Conservation (phyloP, 2,113 vertebrate species). For the Pygoscelis antarcticus region DNA sequence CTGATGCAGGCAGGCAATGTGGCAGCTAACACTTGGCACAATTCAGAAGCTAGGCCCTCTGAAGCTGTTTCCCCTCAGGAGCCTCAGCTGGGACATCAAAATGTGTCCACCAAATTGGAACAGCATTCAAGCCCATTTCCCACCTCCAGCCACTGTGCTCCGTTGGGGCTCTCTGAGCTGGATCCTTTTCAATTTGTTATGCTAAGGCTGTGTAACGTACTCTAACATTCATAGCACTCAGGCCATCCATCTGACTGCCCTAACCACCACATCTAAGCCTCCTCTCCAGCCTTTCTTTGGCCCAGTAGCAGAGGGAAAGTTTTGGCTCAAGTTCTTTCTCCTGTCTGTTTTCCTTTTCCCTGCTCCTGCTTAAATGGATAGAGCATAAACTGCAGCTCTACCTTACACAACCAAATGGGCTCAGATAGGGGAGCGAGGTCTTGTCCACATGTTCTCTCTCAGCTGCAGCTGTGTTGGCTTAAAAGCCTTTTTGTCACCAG, state of each 20-base stretch:
- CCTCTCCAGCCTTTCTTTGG: not conserved
- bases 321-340: not conserved
- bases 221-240: not conserved
- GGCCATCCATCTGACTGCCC: not conserved
- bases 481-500: not conserved
- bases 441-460: not conserved
- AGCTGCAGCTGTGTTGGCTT: constrained; percentile 25
- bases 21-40: constrained; percentile 9
- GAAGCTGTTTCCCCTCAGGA: constrained; percentile 13
- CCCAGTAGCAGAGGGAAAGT: not conserved
- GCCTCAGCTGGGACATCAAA: constrained; percentile 46
- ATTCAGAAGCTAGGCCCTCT: not conserved
- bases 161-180: not conserved
- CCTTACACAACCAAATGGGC: not conserved
- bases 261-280: not conserved
- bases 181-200: not conserved
- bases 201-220: not conserved
- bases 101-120: not conserved
- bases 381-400: not conserved
- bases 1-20: constrained; percentile 40
- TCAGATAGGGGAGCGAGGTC: not conserved
- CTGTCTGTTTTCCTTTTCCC: not conserved
- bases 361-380: not conserved
- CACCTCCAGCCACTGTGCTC: not conserved
- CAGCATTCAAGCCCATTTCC: not conserved